A percentile compares a stretch with the other conserved stretches of the same genome.
Conservation (phyloP, 2,113 vertebrate species). For the Galbula dea region DNA sequence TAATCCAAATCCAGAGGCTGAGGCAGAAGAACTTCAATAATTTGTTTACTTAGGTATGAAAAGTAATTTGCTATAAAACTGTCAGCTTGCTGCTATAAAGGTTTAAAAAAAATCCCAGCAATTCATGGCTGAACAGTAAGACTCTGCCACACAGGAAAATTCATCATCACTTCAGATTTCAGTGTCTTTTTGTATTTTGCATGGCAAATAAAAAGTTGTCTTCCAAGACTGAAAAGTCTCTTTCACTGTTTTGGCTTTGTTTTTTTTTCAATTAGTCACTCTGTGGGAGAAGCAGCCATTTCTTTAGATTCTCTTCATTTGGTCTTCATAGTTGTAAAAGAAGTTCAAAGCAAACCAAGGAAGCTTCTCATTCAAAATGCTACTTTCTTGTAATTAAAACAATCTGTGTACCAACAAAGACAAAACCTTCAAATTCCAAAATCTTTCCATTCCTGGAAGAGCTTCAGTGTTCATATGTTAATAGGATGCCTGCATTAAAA, state of each 20-base stretch:
- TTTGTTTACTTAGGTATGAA: slow-evolving; percentile 63
- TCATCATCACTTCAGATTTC: slow-evolving; percentile 45
- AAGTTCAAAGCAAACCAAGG: slow-evolving; percentile 25
- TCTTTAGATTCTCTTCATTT: slow-evolving; percentile 40
- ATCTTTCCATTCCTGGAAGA: slow-evolving; percentile 68
- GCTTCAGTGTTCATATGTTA: slow-evolving; percentile 66
- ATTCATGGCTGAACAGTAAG: slow-evolving; percentile 26
- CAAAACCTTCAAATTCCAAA: slow-evolving; percentile 62
- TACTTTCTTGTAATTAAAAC: slow-evolving; percentile 45
- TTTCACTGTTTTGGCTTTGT: neutral
- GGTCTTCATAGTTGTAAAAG: slow-evolving; percentile 35
- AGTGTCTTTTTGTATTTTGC: slow-evolving; percentile 25
- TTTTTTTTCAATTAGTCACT: neutral
- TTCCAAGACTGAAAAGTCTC: slow-evolving; percentile 18
- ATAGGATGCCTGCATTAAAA: slow-evolving; percentile 49
- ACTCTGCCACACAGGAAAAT: slow-evolving; percentile 51
- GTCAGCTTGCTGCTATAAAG: slow-evolving; percentile 54
- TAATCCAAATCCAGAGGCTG: slow-evolving; percentile 48
- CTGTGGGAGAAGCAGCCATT: slow-evolving; percentile 12
- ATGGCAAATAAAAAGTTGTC: slow-evolving; percentile 49
- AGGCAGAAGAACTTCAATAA: slow-evolving; percentile 53
- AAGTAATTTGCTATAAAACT: slow-evolving; percentile 54
- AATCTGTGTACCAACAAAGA: slow-evolving; percentile 16
- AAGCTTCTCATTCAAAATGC: slow-evolving; percentile 24
- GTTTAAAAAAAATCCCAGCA: slow-evolving; percentile 29